These are phyloP conservation scores for Rhodinocichla rosea DNA, from an alignment of 2,113 vertebrate genomes.

Conservation along the genomic window DNA sequence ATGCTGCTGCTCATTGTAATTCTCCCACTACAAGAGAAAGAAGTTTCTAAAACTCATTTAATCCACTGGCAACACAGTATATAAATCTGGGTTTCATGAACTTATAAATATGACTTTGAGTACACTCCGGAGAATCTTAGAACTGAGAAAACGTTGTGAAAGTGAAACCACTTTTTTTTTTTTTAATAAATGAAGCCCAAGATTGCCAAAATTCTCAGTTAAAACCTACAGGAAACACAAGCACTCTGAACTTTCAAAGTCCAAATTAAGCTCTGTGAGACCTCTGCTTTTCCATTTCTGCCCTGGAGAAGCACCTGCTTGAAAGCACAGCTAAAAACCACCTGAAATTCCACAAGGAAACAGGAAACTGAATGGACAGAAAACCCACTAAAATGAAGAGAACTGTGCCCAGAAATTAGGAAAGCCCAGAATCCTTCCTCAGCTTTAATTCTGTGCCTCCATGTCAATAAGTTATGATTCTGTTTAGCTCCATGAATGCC, in stretches of 20 bases:
- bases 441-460: not conserved
- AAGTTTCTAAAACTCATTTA: not conserved
- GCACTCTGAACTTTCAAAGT: not conserved
- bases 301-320: not conserved
- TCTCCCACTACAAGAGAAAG: not conserved
- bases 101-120: not conserved
- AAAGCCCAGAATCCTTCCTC: not conserved
- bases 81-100: not conserved
- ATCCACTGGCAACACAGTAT: not conserved
- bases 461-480: not conserved
- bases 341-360: not conserved
- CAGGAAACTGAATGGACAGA: not conserved
- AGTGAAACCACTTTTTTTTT: not conserved
- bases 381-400: not conserved
- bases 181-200: not conserved
- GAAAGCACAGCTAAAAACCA: not conserved
- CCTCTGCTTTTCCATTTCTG: not conserved
- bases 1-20: accelerated
- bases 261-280: not conserved
- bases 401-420: not conserved
- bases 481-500: not conserved
- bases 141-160: not conserved
- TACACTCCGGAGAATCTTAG: not conserved
- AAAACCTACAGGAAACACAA: not conserved
- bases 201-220: not conserved